Evolutionary conservation across 2,888 invertebrate species (phyloP).

Genomic region (Cylindroiulus punctatus): DNA sequence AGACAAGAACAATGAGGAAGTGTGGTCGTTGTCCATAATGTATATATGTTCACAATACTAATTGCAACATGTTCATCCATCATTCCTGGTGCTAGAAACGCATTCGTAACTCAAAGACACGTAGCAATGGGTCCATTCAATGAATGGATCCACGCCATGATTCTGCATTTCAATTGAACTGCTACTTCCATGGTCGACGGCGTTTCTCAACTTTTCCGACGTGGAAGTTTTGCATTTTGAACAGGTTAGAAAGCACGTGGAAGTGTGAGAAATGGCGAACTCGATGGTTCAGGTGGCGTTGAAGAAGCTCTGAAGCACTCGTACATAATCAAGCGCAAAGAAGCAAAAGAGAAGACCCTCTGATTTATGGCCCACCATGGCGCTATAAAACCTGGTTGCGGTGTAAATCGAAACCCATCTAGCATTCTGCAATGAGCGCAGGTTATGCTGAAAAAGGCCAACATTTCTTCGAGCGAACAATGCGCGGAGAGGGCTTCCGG

Average conservation of each 20-base stretch:
- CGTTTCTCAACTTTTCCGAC: not conserved
- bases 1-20: no score
- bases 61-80: no score
- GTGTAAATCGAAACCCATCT: constrained; percentile 54
- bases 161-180: not conserved
- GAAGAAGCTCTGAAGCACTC: not conserved
- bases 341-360: constrained; percentile 34
- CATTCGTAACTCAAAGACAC: no score
- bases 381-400: constrained; percentile 57
- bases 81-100: no score
- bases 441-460: not conserved
- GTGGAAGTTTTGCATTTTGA: not conserved
- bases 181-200: not conserved
- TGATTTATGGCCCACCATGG: constrained; percentile 56
- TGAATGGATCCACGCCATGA: not conserved
- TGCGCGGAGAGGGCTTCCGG: not conserved
- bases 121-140: no score
- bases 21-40: no score
- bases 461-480: not conserved
- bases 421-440: not conserved
- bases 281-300: not conserved
- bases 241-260: not conserved
- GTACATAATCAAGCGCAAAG: constrained; percentile 25
- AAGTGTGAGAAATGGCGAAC: not conserved
- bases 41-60: no score